Evolutionary conservation across 2,797 vertebrate species (phyloP), one percentile per base, ranked within the genome.

Genomic region (Enteromius mattozi): DNA sequence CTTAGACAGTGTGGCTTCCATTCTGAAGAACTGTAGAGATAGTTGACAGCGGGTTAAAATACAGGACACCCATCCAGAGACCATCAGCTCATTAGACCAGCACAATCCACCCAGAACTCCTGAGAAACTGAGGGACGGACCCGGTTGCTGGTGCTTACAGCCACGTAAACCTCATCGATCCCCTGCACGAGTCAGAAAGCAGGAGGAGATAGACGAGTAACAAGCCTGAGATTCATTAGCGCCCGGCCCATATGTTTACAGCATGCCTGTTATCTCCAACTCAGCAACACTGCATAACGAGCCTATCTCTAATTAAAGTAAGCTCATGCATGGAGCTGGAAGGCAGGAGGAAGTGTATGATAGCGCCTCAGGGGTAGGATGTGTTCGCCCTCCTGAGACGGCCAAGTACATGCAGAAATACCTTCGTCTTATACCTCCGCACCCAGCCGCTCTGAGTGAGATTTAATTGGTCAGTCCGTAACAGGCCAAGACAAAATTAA

Each of bases 381-480:
- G 72, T 78, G 74, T 79, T 71, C 24, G 6, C 14, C 33, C 84
- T 75, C 77, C 24, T 21, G 40, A 80, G 78, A 83, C 75, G 35
- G 9, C 27, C 33, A 21, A 24, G 37, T 24, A 65, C 63, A 13
- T 0, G 1, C 33, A 35, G 42, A 80, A 61, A 83, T 30, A 83
- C 66, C 68, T 72, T 72, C 14, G 19, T 59, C 37, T 42, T 45
- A 66, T n/a, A 56, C 68, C 42, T 83, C 51, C 33, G 13, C n/a
- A n/a, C 37, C 78, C 54, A 68, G 72, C 76, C 19, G 10, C 51
- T 74, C 16, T 33, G 27, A 80, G 21, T 3, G 2, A 74, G 54
- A 81, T 86, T 89, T 86, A 88, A 88, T 86, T 87, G 88, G 77
- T 79, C 40, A 40, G 68, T 80, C 80, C 76, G 66, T 85, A 88